Evolutionary conservation across 1,140 invertebrate genomes (phyloP).

Genomic region (Euglossa dilemma): DNA sequence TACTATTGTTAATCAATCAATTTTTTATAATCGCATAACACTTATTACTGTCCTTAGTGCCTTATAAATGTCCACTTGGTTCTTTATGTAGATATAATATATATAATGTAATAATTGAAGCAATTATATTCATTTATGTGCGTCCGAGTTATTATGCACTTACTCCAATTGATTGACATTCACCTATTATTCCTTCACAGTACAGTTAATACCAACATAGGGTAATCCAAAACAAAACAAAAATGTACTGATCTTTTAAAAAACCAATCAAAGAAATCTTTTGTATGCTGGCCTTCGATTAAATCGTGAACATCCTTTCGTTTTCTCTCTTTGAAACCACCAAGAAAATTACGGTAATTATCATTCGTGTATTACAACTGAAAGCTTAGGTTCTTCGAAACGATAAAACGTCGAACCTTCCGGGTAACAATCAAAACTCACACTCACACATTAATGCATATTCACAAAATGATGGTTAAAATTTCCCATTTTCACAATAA

Average conservation of each 20-base stretch:
- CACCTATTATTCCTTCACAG: constrained; percentile 29
- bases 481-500: constrained; percentile 52
- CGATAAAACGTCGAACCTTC: constrained; percentile 50
- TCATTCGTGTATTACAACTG: constrained; percentile 34
- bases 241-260: not conserved
- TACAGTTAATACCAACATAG: constrained; percentile 27
- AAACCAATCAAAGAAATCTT: not conserved
- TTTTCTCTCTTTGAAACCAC: not conserved
- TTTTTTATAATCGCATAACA: constrained; percentile 54
- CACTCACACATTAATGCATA: constrained; percentile 60
- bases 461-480: constrained; percentile 50
- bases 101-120: constrained; percentile 66
- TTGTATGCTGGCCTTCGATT: constrained; percentile 11
- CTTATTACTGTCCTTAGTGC: constrained; percentile 67
- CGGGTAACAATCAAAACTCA: constrained; percentile 57
- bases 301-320: not conserved
- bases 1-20: constrained; percentile 58
- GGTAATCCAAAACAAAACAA: constrained; percentile 21
- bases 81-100: constrained; percentile 53
- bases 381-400: constrained; percentile 25
- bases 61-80: constrained; percentile 68
- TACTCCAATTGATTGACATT: constrained; percentile 48
- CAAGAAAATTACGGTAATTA: not conserved
- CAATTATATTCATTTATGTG: constrained; percentile 67
- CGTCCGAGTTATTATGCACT: constrained; percentile 64